phyloP scores from a whole-genome alignment of 2,888 invertebrate genomes.

The Pristionchus exspectatus region DNA sequence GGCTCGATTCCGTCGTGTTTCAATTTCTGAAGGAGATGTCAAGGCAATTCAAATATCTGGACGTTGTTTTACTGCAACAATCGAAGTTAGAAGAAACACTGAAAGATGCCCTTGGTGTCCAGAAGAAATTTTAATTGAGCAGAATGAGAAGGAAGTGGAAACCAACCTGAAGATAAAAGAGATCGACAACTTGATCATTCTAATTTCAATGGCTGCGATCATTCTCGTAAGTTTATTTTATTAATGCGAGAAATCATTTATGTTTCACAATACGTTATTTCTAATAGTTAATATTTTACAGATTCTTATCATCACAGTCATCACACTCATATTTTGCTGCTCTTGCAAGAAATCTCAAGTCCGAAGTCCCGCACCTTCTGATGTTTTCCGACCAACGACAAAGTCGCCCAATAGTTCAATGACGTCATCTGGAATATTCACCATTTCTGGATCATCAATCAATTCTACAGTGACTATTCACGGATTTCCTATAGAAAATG shows the following conservation, averaged over 20 bases:
- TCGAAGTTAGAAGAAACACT: not conserved
- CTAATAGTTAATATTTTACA: not conserved
- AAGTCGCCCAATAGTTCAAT: not conserved
- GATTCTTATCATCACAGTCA: not conserved
- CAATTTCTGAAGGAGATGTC: constrained; percentile 6
- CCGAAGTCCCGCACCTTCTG: not conserved
- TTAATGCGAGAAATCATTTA: not conserved
- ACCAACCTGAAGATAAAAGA: too few species aligned
- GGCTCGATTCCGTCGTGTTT: constrained; percentile 32
- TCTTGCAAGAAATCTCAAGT: not conserved
- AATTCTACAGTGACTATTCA: not conserved
- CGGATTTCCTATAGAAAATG: not conserved
- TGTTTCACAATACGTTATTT: not conserved
- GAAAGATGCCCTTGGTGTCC: constrained; percentile 21
- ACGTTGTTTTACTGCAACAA: constrained; percentile 25
- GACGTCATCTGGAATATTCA: constrained; percentile 11
- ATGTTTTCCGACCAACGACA: not conserved
- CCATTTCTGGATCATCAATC: constrained; percentile 20
- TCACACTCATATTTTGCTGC: not conserved
- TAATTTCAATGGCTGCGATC: not conserved
- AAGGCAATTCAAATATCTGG: not conserved
- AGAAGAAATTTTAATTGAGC: not conserved
- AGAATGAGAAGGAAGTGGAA: not conserved
- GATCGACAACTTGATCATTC: not conserved
- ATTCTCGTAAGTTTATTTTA: not conserved